phyloP scores from a whole-genome alignment of 1,140 invertebrate species.

The Gonatopus flavifemur region DNA sequence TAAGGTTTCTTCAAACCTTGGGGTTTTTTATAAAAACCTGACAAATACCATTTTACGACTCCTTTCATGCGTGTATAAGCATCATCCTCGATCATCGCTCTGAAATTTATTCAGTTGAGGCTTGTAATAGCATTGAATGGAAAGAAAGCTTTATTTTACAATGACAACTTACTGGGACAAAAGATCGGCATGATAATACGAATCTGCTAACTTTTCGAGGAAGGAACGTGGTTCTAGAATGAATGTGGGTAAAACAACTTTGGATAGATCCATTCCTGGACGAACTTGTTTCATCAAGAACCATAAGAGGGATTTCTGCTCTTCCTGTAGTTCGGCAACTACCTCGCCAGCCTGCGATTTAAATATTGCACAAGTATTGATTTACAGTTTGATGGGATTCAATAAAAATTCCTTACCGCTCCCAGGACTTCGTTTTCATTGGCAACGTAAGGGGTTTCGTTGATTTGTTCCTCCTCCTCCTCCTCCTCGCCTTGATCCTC shows the following conservation, averaged over 20 bases:
- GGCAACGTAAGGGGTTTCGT: conserved; percentile 66
- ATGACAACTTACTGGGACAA: conserved; percentile 73
- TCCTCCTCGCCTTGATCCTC: conserved; percentile 56
- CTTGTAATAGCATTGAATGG: background rate
- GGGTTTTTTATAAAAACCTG: conserved; percentile 87
- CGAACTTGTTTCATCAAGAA: conserved; percentile 91
- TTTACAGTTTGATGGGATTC: background rate
- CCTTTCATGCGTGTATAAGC: conserved; percentile 88
- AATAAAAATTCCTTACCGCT: conserved; percentile 54
- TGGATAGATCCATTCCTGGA: conserved; percentile 95
- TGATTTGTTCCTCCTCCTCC: conserved; percentile 48
- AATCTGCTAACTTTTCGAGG: conserved; percentile 89
- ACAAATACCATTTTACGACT: conserved; percentile 87
- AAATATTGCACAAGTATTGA: conserved; percentile 3
- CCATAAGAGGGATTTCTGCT: conserved; percentile 94
- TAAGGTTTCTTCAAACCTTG: conserved; percentile 95
- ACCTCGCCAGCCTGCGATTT: conserved; percentile 76
- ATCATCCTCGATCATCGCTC: conserved; percentile 83
- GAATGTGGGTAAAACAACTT: conserved; percentile 89
- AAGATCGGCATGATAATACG: conserved; percentile 92
- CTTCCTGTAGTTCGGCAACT: conserved; percentile 89
- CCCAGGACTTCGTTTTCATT: conserved; percentile 71
- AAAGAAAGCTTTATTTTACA: background rate
- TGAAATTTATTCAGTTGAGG: conserved; percentile 44
- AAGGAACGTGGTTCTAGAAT: conserved; percentile 91